phyloP scores from a whole-genome alignment of 2,797 vertebrate species.

The Steatocranus sp. region DNA sequence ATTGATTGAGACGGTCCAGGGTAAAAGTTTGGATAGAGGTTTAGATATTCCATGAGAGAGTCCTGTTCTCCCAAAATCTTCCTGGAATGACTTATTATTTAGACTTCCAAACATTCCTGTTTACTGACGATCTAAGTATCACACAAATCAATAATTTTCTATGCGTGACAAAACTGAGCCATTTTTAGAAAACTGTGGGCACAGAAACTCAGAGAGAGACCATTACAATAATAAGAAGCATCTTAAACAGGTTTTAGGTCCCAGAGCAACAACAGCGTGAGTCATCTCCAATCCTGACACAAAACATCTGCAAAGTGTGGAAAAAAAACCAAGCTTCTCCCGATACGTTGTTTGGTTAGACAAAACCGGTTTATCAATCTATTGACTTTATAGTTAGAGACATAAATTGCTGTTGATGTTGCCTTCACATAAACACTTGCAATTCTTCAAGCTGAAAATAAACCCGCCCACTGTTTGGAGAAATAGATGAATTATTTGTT shows the following conservation, averaged over 20 bases:
- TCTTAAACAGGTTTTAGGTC: constrained; percentile 14
- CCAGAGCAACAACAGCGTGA: constrained; percentile 13
- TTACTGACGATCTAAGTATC: constrained; percentile 1
- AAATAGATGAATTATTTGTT: background rate
- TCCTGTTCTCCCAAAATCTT: background rate
- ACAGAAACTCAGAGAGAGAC: background rate
- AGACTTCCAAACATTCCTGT: constrained; percentile 1
- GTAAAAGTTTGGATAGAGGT: background rate
- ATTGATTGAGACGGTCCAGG: background rate
- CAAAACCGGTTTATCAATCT: background rate
- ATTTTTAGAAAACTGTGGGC: constrained; percentile 20
- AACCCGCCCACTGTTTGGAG: background rate
- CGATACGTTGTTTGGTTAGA: background rate
- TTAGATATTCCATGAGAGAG: background rate
- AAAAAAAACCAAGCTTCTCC: background rate
- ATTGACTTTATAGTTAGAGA: background rate
- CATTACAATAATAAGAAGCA: constrained; percentile 26
- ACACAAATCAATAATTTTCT: constrained; percentile 27
- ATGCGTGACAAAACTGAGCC: constrained; percentile 6
- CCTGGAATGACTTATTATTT: constrained; percentile 1
- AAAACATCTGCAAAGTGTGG: constrained; percentile 37
- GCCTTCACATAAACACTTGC: background rate
- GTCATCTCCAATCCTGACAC: constrained; percentile 17
- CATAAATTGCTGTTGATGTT: background rate
- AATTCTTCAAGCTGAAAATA: background rate